phyloP scores from a whole-genome alignment of 2,113 vertebrate species.

The Uria lomvia region DNA sequence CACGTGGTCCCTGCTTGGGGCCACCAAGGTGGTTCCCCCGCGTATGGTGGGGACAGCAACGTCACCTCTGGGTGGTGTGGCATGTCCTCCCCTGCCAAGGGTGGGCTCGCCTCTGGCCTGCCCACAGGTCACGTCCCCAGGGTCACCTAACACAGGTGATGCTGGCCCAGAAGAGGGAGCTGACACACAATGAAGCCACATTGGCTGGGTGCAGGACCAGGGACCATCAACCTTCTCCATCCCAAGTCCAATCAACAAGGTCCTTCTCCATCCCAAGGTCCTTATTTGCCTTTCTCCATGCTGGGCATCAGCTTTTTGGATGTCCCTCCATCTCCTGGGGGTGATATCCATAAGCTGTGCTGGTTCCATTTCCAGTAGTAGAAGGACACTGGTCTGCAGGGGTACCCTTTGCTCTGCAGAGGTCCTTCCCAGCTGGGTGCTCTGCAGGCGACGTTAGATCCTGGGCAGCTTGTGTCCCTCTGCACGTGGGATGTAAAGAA shows the following conservation, averaged over 20 bases:
- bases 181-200: background rate
- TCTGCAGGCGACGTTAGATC: background rate
- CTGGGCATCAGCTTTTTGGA: background rate
- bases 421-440: background rate
- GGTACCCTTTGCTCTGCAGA: background rate
- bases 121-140: rapidly evolving
- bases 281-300: background rate
- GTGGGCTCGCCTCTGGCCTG: background rate
- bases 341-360: background rate
- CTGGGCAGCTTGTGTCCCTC: background rate
- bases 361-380: background rate
- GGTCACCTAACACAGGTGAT: background rate
- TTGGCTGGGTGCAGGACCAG: background rate
- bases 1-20: rapidly evolving
- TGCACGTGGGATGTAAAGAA: background rate
- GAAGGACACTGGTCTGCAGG: background rate
- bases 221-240: background rate
- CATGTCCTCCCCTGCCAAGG: background rate
- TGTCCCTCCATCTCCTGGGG: background rate
- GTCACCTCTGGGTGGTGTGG: background rate
- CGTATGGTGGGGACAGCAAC: rapidly evolving
- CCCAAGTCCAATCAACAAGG: too few relatives aligned
- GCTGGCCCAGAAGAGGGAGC: background rate
- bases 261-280: background rate
- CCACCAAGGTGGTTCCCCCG: rapidly evolving